Evolutionary conservation across 1,140 invertebrate species (phyloP).

Genomic region (Tetramorium parvispinum): DNA sequence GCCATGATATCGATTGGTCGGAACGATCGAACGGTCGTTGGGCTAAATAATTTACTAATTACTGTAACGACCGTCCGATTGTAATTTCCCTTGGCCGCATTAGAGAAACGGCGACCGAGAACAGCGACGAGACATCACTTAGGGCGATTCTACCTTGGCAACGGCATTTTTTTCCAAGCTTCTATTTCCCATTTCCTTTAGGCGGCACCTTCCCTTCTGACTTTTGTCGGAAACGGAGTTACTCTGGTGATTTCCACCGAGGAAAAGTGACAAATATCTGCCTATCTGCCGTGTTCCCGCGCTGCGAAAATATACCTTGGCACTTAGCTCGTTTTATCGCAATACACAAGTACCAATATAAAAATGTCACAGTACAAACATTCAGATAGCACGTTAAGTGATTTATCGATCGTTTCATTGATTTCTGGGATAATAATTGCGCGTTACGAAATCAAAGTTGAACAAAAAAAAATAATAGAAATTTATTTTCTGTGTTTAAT

Average conservation of each 20-base stretch:
- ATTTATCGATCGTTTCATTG: not conserved
- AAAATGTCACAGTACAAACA: not conserved
- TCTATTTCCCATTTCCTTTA: constrained; percentile 53
- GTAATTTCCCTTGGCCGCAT: constrained; percentile 36
- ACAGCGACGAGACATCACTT: not conserved
- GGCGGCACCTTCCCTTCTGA: not conserved
- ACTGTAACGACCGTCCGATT: constrained; percentile 37
- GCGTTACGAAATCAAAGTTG: not conserved
- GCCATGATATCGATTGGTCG: not conserved
- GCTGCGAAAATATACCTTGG: not conserved
- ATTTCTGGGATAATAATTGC: constrained; percentile 11
- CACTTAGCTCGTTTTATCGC: constrained; percentile 26
- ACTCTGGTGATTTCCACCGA: constrained; percentile 49
- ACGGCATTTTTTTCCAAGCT: not conserved
- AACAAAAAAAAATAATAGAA: not conserved
- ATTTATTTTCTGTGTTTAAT: not conserved
- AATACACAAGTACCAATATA: not conserved
- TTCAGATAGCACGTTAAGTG: not conserved
- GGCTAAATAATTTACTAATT: constrained; percentile 60
- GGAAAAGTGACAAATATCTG: constrained; percentile 61
- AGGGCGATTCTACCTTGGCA: not conserved
- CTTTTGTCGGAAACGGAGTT: constrained; percentile 50
- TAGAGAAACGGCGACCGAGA: not conserved
- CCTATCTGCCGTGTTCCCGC: not conserved
- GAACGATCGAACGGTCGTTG: constrained; percentile 43